Percentiles rank a stretch among this genome's conserved stretches.
These are phyloP conservation scores for Scytalopus superciliaris DNA, from an alignment of 2,113 vertebrate genomes.

Conservation along the genomic window DNA sequence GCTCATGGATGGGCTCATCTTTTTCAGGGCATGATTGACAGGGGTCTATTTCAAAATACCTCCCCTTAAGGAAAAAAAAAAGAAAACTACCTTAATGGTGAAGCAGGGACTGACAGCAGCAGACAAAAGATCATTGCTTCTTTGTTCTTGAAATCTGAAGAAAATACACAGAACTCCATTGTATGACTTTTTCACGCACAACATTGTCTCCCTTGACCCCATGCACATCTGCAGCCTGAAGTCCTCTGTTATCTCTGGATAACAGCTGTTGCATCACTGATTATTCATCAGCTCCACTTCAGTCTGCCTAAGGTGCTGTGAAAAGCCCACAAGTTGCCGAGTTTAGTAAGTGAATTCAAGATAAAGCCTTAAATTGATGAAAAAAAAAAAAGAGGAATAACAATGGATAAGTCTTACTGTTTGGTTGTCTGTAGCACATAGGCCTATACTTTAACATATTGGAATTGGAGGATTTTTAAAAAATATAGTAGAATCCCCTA, in stretches of 20 bases:
- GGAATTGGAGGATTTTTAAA: background rate
- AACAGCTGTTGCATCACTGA: constrained; percentile 65
- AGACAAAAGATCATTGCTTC: constrained; percentile 37
- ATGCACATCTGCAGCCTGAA: constrained; percentile 62
- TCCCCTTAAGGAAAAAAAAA: background rate
- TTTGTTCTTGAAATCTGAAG: constrained; percentile 62
- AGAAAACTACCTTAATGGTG: constrained; percentile 42
- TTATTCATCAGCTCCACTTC: constrained; percentile 56
- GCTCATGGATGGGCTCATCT: background rate
- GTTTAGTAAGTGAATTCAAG: background rate
- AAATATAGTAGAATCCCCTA: background rate
- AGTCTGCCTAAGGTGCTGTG: constrained; percentile 50
- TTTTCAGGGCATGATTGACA: constrained; percentile 33
- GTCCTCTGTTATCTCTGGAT: constrained; percentile 63
- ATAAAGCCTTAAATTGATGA: background rate
- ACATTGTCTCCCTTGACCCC: constrained; percentile 51
- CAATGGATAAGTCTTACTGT: background rate
- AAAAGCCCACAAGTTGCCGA: constrained; percentile 17
- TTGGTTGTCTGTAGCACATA: background rate
- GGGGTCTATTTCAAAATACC: constrained; percentile 21
- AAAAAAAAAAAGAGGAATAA: background rate
- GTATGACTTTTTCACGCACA: constrained; percentile 50
- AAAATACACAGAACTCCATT: constrained; percentile 63
- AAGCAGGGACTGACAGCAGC: constrained; percentile 44
- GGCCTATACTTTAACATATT: background rate